Evolutionary conservation across 1,140 invertebrate species (phyloP).

Genomic region (Drosophila willistoni): DNA sequence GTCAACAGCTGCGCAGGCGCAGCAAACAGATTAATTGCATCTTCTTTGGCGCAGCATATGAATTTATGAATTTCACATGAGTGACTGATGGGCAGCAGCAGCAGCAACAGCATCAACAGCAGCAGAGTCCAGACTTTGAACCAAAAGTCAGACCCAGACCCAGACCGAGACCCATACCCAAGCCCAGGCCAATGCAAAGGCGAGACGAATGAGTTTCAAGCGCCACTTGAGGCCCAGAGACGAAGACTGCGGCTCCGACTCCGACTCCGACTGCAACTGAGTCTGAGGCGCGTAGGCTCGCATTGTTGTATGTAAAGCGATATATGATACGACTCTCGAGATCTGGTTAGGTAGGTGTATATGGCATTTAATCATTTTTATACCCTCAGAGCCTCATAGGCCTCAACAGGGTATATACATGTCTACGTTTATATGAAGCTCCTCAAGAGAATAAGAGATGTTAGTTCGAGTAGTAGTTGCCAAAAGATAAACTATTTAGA

Average conservation of each 20-base stretch:
- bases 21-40: constrained; percentile 67
- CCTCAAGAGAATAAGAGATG: neutral
- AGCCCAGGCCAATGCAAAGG: neutral
- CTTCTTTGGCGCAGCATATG: constrained; percentile 42
- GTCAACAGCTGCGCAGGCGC: constrained; percentile 74
- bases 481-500: too few species aligned
- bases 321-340: constrained; percentile 20
- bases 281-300: constrained; percentile 60
- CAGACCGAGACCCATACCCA: neutral
- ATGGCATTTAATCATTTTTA: constrained; percentile 26
- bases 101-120: neutral
- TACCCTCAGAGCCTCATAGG: neutral
- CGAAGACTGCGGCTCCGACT: constrained; percentile 6
- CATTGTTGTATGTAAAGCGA: constrained; percentile 51
- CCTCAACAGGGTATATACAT: neutral
- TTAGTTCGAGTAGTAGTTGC: too few species aligned
- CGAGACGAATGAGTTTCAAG: constrained; percentile 23
- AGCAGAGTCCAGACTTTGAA: neutral
- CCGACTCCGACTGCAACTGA: constrained; percentile 12
- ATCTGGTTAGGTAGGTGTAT: constrained; percentile 47
- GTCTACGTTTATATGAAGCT: neutral
- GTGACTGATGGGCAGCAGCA: constrained; percentile 49
- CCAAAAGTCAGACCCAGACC: neutral
- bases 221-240: constrained; percentile 59
- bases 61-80: constrained; percentile 75